Evolutionary conservation across 2,113 vertebrate species (phyloP), one percentile per base, ranked within the genome.

Genomic region (Chascanopsetta lugubris): DNA sequence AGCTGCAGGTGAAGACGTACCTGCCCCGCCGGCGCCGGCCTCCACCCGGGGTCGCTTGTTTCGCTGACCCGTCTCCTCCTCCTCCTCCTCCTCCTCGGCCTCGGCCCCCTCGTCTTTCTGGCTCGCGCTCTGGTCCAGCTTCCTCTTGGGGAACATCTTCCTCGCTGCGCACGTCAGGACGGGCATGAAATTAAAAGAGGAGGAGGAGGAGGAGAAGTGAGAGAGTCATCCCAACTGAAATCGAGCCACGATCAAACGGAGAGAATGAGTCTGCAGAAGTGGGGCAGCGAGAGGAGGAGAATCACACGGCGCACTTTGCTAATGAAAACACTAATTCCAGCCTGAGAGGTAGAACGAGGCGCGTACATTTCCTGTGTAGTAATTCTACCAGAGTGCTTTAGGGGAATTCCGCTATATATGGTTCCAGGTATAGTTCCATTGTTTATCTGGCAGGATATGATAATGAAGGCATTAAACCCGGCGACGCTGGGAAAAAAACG

Each of bases 131-230:
- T 89, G 84, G 1, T 89, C 74, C 9, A 94, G 81, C 69, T 92
- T 94, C 61, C 94, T 92, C 82, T 95, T 96, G 1, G 93, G 92
- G 43, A 96, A 85, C 86, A 94, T 94, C 75, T 97, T 97, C 68
- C 94, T 94, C 15, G 95, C 95, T 96, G 75, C 64, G 55, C n/a
- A 68, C 25, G 8, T 51, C 48, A 30, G 40, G 24, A 69, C 18
- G 40, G 49, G 8, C 24, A 38, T 55, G 72, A 30, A 38, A 66
- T 74, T 47, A 62, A 66, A 67, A 25, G 43, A 29, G 13, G 13
- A 10, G 10, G 29, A 25, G 1, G 48, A 22, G 3, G 5, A 26
- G 10, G 10, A 36, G 6, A 13, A 30, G 7, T n/a, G 18, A 54
- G 48, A 34, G 48, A 34, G 30, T 32, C 62, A 32, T 73, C 47